phyloP scores from a whole-genome alignment of 2,113 vertebrate genomes.

The Neogale vison region DNA sequence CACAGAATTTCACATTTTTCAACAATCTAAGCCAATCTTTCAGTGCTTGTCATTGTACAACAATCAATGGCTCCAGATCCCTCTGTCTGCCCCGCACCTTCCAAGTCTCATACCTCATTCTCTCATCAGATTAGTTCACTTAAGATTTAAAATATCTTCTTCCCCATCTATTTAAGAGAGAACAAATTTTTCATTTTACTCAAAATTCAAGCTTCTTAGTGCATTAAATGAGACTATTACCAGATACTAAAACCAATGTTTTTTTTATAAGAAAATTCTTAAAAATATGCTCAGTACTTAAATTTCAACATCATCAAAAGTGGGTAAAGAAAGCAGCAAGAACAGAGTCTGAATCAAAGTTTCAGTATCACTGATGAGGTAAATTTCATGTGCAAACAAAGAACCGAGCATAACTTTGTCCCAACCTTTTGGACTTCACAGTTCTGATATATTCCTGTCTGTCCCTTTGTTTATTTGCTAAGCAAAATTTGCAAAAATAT shows the following conservation, averaged over 20 bases:
- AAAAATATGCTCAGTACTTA: background rate
- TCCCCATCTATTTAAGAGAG: background rate
- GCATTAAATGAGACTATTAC: constrained; percentile 17
- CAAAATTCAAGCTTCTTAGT: background rate
- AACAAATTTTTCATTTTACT: background rate
- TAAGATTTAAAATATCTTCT: background rate
- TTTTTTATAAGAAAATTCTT: background rate
- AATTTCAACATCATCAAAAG: constrained; percentile 23
- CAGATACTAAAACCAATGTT: background rate
- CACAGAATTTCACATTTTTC: constrained; percentile 48
- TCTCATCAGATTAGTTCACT: background rate
- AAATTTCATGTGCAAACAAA: background rate
- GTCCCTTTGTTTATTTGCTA: background rate
- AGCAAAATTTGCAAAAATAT: background rate
- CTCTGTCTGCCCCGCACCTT: background rate
- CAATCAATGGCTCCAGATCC: background rate
- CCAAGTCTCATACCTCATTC: background rate
- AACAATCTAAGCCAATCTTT: constrained; percentile 57
- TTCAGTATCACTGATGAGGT: background rate
- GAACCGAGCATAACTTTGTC: background rate
- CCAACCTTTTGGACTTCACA: background rate
- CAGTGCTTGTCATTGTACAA: background rate
- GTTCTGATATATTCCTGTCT: background rate
- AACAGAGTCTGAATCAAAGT: constrained; percentile 15
- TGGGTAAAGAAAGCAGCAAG: background rate